Percentiles rank a stretch among this genome's conserved stretches.
These are phyloP conservation scores for Tenebrosternarchus preto DNA, from an alignment of 2,113 vertebrate genomes.

Conservation along the genomic window DNA sequence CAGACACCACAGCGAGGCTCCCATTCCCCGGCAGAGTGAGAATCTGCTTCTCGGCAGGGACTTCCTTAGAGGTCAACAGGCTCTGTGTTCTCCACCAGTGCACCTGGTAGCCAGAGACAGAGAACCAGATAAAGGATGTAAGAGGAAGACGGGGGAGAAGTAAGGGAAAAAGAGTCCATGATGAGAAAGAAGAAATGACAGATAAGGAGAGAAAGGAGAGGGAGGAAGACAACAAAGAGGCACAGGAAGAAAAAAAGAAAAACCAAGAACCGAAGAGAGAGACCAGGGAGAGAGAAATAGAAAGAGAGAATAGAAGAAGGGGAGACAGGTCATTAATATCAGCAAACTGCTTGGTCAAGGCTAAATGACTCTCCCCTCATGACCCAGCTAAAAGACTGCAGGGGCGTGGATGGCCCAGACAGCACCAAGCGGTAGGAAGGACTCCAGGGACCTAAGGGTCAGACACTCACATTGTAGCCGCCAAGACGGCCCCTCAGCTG, in stretches of 20 bases:
- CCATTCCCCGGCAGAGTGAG: constrained; percentile 82
- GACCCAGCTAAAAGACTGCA: constrained; percentile 3
- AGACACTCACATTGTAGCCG: constrained; percentile 85
- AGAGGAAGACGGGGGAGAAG: background rate
- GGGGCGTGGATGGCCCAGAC: background rate
- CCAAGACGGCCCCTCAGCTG: constrained; percentile 85
- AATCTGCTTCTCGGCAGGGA: constrained; percentile 76
- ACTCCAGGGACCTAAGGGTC: background rate
- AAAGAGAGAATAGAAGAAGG: constrained; percentile 21
- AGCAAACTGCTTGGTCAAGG: background rate
- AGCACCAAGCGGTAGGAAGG: background rate
- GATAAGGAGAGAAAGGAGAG: background rate
- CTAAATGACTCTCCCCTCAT: background rate
- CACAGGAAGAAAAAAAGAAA: background rate
- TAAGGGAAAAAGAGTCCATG: background rate
- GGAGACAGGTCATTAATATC: constrained; percentile 5
- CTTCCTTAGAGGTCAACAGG: constrained; percentile 77
- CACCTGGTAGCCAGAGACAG: constrained; percentile 73
- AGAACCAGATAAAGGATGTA: background rate
- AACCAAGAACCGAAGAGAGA: background rate
- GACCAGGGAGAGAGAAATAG: background rate
- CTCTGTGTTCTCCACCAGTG: constrained; percentile 82
- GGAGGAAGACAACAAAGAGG: background rate
- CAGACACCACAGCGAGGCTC: constrained; percentile 80
- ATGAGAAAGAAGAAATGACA: too few relatives aligned